A percentile compares a stretch with the other conserved stretches of the same genome.
phyloP scores from a whole-genome alignment of 2,113 vertebrate genomes.

The Menidia beryllina region DNA sequence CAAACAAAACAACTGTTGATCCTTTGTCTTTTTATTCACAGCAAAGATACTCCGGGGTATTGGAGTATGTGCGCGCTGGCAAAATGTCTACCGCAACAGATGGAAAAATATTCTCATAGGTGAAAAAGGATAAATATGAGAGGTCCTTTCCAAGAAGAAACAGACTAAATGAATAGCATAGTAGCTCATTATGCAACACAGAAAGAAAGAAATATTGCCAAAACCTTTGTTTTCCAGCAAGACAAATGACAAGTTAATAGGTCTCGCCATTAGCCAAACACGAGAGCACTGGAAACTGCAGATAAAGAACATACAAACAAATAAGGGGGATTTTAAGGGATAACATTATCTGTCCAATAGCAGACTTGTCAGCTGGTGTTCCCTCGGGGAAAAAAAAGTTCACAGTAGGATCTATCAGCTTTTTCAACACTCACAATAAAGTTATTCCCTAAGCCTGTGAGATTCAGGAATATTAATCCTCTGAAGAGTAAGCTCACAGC shows the following conservation, averaged over 20 bases:
- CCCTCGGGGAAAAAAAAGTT: slow-evolving; percentile 41
- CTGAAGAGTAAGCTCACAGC: slow-evolving; percentile 52
- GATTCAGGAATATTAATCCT: slow-evolving; percentile 71
- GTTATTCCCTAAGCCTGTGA: slow-evolving; percentile 61
- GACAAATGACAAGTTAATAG: not conserved
- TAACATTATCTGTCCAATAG: slow-evolving; percentile 62
- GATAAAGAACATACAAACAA: slow-evolving; percentile 56
- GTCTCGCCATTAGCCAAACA: slow-evolving; percentile 20
- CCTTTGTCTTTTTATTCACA: slow-evolving; percentile 37
- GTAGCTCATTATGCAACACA: not conserved
- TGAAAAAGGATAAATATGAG: slow-evolving; percentile 44
- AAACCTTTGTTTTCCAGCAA: not conserved
- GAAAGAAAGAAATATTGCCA: not conserved
- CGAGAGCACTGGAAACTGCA: slow-evolving; percentile 36
- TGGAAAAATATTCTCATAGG: slow-evolving; percentile 45
- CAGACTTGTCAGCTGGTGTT: slow-evolving; percentile 54
- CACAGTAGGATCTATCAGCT: slow-evolving; percentile 49
- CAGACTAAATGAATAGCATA: not conserved
- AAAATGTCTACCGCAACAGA: slow-evolving; percentile 54
- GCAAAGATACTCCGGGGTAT: slow-evolving; percentile 36
- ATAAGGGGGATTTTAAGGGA: slow-evolving; percentile 56
- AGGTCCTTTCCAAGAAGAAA: slow-evolving; percentile 37
- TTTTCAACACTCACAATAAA: slow-evolving; percentile 61
- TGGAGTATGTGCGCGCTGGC: slow-evolving; percentile 42
- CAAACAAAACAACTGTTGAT: slow-evolving; percentile 46